Conservation (phyloP, 1,140 invertebrate genomes). For the Camponotus pennsylvanicus region DNA sequence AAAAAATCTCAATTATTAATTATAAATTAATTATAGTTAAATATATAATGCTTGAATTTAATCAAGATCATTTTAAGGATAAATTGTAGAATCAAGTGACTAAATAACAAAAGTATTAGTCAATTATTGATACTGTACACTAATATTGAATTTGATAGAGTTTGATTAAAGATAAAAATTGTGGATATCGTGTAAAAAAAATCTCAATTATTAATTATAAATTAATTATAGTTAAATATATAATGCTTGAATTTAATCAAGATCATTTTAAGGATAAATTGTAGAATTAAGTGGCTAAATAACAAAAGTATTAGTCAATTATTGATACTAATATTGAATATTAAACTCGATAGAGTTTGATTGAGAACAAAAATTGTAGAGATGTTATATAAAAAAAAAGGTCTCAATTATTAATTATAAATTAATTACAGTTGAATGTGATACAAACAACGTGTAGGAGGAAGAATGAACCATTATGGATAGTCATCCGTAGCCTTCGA, state of each 20-base stretch:
- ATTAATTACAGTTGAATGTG: not conserved
- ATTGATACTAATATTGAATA: conserved; percentile 2
- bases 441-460: not conserved
- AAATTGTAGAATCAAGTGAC: not conserved
- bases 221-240: not conserved
- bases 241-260: conserved; percentile 1
- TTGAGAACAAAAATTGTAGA: too few species aligned
- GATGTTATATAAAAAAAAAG: too few species aligned
- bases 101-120: not conserved
- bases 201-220: conserved; percentile 11
- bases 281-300: not conserved
- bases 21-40: not conserved
- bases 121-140: not conserved
- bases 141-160: not conserved
- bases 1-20: conserved; percentile 13
- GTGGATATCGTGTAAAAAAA: too few species aligned
- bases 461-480: not conserved
- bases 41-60: not conserved
- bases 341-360: too few species aligned
- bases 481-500: not conserved
- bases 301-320: not conserved
- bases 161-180: too few species aligned
- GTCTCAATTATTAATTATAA: conserved; percentile 9
- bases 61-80: not conserved
- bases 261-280: not conserved